Evolutionary conservation across 2,888 invertebrate species (phyloP), one percentile per base, ranked within the genome.

Genomic region (Andrena flavipes): DNA sequence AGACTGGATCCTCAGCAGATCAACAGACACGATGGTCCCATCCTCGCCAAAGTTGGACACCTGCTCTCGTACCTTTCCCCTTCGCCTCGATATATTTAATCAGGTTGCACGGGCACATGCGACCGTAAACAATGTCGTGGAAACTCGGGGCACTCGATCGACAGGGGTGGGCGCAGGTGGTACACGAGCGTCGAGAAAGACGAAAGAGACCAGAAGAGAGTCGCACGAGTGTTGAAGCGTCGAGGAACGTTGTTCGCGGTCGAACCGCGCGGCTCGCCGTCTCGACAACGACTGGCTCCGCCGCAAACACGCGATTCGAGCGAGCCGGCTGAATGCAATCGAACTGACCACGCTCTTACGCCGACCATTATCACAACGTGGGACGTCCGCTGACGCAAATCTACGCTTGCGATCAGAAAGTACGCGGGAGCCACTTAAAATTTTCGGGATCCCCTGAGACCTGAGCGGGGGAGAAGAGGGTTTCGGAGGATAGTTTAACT

Each of bases 331-430:
- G 64, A 70, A 59, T 68, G 68, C 81, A 67, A 75, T 72, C 80
- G 80, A 68, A 86, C 85, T 85, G 82, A 80, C 87, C 83, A 87
- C 82, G 82, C 82, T 76, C 54, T 74, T 60, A 70, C 80, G 80
- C 70, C 64, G 42, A 16, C 72, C 60, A 33, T 73, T 78, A 75
- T 82, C 74, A 72, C 51, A 26, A 10, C 68, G 63, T 72, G 71
- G 80, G 56, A 67, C 63, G 59, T 42, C 42, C 69, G 48, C 26
- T 63, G 76, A 76, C 78, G 76, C 67, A 78, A 67, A 68, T 62
- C 42, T 35, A 33, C 29, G 63, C 33, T 10, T 4, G 26, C 20
- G 23, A 56, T 10, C 10, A 26, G 56, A 23, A 10, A 4, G 23
- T 8, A 10, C 26, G 56, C 4, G 10, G 23, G 51, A 20, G 23